phyloP scores from a whole-genome alignment of 1,140 invertebrate species.

The Thaumetopoea pityocampa region DNA sequence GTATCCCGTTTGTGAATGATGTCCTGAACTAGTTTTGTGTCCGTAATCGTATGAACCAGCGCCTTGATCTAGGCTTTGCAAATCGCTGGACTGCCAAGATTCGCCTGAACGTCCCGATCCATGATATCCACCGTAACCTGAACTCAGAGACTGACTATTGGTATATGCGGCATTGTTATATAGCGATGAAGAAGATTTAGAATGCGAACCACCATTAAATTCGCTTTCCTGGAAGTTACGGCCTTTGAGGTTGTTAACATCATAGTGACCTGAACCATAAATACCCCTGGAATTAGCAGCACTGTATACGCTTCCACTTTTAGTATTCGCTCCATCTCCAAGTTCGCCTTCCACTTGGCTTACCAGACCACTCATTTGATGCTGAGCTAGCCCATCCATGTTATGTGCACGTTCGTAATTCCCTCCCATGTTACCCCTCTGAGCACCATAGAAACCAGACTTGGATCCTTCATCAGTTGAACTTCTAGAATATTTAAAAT shows the following conservation, averaged over 20 bases:
- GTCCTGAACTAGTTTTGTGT: conserved; percentile 30
- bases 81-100: conserved; percentile 25
- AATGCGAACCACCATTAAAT: conserved; percentile 25
- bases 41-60: conserved; percentile 31
- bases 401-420: conserved; percentile 71
- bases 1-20: conserved; percentile 35
- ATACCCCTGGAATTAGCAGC: conserved; percentile 62
- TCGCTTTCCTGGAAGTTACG: conserved; percentile 54
- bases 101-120: conserved; percentile 1
- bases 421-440: conserved; percentile 71
- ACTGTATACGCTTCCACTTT: conserved; percentile 55
- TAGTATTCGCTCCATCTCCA: conserved; percentile 51
- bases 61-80: conserved; percentile 29
- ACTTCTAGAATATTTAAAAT: conserved; percentile 70
- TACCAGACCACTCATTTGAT: conserved; percentile 64
- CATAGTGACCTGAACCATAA: conserved; percentile 52
- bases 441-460: conserved; percentile 64
- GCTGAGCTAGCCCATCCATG: conserved; percentile 65
- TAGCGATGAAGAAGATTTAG: conserved; percentile 28
- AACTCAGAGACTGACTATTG: conserved; percentile 27
- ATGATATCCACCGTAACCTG: conserved; percentile 22
- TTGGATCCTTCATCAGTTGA: conserved; percentile 61
- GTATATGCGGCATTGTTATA: conserved; percentile 15
- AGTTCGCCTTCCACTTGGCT: conserved; percentile 60
- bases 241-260: conserved; percentile 50